phyloP scores from a whole-genome alignment of 2,888 invertebrate species.

The Nephrocerus scutellatus region DNA sequence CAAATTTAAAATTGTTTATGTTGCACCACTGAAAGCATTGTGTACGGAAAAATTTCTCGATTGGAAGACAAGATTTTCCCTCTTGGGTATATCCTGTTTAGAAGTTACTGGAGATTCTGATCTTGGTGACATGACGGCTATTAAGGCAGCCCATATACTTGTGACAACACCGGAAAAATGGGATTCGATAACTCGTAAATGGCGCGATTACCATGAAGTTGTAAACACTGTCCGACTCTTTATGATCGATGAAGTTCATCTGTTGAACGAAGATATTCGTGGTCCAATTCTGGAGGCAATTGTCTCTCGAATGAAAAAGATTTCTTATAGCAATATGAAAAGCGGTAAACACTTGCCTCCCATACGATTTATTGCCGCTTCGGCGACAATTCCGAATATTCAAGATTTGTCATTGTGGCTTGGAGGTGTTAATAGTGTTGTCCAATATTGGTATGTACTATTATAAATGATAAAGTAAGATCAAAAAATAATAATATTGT shows the following conservation, averaged over 20 bases:
- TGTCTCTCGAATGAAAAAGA: slow-evolving; percentile 73
- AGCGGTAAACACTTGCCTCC: slow-evolving; percentile 40
- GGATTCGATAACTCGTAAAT: slow-evolving; percentile 71
- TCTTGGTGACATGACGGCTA: slow-evolving; percentile 52
- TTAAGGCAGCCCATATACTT: slow-evolving; percentile 55
- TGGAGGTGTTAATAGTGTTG: slow-evolving; percentile 38
- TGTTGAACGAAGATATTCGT: slow-evolving; percentile 62
- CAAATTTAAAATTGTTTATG: slow-evolving; percentile 69
- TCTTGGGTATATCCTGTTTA: slow-evolving; percentile 56
- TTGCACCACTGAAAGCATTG: slow-evolving; percentile 74
- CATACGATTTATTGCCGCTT: slow-evolving; percentile 65
- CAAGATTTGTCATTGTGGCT: slow-evolving; percentile 70
- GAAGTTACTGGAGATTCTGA: slow-evolving; percentile 75
- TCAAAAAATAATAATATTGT: not conserved
- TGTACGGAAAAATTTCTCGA: slow-evolving; percentile 65
- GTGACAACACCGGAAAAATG: slow-evolving; percentile 81
- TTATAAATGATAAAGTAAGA: slow-evolving; percentile 8
- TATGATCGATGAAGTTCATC: slow-evolving; percentile 71
- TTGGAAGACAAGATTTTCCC: slow-evolving; percentile 65
- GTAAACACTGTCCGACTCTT: slow-evolving; percentile 60
- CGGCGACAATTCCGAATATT: slow-evolving; percentile 72
- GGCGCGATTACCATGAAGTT: slow-evolving; percentile 60
- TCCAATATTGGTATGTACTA: not conserved
- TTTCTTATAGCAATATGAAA: no score
- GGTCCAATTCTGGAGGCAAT: slow-evolving; percentile 75